Conservation (phyloP, 92 coral and sea anemone species). For the Pocillopora meandrina region DNA sequence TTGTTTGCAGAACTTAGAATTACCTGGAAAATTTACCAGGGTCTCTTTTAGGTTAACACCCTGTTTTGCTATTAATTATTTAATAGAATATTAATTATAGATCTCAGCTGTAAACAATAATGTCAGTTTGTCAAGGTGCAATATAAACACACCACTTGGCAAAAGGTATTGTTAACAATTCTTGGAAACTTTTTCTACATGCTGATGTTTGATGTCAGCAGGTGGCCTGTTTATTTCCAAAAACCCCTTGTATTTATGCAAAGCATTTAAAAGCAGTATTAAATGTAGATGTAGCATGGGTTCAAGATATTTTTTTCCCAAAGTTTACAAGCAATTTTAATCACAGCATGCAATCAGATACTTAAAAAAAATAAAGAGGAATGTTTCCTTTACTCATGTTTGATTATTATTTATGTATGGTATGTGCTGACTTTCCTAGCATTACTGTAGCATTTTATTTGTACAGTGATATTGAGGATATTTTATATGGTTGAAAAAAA, state of each 20-base stretch:
- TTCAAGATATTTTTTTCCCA: neutral
- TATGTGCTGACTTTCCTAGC: too few species aligned
- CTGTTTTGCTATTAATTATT: slow-evolving; percentile 28
- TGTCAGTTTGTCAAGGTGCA: neutral
- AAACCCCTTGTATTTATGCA: neutral
- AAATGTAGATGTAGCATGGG: neutral
- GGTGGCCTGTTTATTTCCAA: slow-evolving; percentile 28
- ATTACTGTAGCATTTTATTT: too few species aligned
- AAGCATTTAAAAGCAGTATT: neutral
- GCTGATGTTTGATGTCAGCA: slow-evolving; percentile 16
- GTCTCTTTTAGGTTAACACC: slow-evolving; percentile 19
- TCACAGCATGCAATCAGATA: neutral
- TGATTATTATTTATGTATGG: too few species aligned
- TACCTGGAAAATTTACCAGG: neutral
- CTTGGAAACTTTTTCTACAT: neutral
- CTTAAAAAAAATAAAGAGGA: neutral
- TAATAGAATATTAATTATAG: neutral
- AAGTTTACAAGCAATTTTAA: neutral
- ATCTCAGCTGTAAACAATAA: neutral
- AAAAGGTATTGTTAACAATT: neutral
- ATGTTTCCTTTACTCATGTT: too few species aligned
- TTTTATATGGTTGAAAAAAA: too few species aligned
- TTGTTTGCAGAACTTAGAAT: neutral
- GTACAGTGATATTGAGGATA: too few species aligned
- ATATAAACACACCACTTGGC: neutral